Evolutionary conservation across 1,140 invertebrate genomes (phyloP), one percentile per base, ranked within the genome.

Genomic region (Drosophila varians): DNA sequence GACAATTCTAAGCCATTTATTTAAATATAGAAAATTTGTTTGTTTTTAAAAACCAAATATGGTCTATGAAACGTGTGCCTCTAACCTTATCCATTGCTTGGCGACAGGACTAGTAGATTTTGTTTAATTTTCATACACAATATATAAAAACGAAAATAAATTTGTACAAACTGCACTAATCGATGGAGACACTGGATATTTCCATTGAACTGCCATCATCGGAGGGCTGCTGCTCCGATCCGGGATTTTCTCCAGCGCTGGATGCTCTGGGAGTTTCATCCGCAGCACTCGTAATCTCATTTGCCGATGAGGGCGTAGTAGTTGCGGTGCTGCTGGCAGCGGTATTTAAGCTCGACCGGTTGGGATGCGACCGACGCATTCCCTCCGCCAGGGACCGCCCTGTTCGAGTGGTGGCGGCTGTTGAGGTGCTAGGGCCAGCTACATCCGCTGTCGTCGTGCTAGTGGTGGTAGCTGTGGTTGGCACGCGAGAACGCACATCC

Each of bases 121-220:
- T 23, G 60, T 43, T 45, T 7, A 25, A 6, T 14, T 16, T 43
- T 18, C 46, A 45, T 21, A 49, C 55, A 26, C 55, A 66, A 66
- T 42, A 52, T 26, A 65, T 66, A 42, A 51, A 51, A 66, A 65
- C 60, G 42, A 66, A 31, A 1, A 9, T 25, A 16, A 51, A 65
- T 65, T 66, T 65, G 5, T 64, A 66, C 60, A 66, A 31, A n/a
- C 5, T 1, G n/a, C 23, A 23, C 53, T 80, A 76, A 53, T 90
- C 89, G 7, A 90, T 90, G 38, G 77, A 90, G 6, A 90, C 83
- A 8, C 68, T 87, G 7, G 84, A 90, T 47, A 90, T 79, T 18
- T 90, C 89, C 89, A 90, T 90, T 1, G 87, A 80, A 28, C 82
- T 82, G 25, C 52, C 55, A 46, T 90, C 89, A 12, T 87, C 66